These are phyloP conservation scores for Sarcoramphus papa DNA, from an alignment of 2,797 vertebrate genomes.

Conservation along the genomic window DNA sequence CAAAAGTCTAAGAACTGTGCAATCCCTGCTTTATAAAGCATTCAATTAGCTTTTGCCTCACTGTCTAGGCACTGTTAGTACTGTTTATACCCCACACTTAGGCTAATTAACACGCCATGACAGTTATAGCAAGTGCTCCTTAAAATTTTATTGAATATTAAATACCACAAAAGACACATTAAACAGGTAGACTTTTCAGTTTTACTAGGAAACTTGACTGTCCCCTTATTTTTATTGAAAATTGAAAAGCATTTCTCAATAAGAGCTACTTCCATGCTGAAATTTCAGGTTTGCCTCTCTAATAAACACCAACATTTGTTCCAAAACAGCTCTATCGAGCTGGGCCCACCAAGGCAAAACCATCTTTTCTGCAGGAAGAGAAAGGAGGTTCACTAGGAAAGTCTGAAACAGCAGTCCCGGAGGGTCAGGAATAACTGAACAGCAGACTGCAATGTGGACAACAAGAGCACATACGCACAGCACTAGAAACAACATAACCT, in stretches of 20 bases:
- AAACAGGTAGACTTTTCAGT: neutral
- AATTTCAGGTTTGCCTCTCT: neutral
- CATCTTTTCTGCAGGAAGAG: neutral
- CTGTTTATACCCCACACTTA: neutral
- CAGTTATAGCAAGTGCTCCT: neutral
- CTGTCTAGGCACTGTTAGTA: neutral
- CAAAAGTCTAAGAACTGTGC: neutral
- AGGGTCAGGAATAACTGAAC: rapidly evolving
- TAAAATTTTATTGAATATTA: neutral
- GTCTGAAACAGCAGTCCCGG: rapidly evolving
- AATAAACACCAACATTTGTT: neutral
- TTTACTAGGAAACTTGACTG: neutral
- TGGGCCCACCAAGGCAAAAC: rapidly evolving
- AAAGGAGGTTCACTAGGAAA: neutral
- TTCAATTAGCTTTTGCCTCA: neutral
- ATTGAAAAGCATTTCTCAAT: rapidly evolving
- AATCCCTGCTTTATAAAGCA: neutral
- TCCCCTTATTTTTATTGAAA: neutral
- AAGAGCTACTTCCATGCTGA: rapidly evolving
- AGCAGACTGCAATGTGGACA: rapidly evolving
- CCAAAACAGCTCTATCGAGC: neutral
- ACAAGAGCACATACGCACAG: rapidly evolving
- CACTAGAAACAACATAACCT: rapidly evolving
- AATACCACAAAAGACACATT: neutral
- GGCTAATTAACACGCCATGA: neutral